A percentile compares a stretch with the other conserved stretches of the same genome.
These are phyloP conservation scores for Rhyzopertha dominica DNA, from an alignment of 1,140 invertebrate genomes.

Conservation along the genomic window DNA sequence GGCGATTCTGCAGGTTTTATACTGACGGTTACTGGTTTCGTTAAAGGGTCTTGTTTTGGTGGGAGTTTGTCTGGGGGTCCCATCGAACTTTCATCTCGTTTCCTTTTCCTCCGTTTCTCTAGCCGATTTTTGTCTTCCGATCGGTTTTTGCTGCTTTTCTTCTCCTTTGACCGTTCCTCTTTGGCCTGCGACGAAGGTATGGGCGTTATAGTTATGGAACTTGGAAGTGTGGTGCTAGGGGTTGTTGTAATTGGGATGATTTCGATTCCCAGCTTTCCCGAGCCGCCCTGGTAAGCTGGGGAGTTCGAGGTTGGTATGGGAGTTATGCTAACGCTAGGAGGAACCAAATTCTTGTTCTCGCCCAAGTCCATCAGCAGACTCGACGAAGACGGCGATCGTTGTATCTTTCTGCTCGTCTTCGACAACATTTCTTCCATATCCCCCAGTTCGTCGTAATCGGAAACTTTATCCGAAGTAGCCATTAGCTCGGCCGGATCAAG, in stretches of 20 bases:
- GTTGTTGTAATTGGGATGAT: slow-evolving; percentile 69
- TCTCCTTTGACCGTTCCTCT: slow-evolving; percentile 59
- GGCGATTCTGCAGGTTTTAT: slow-evolving; percentile 68
- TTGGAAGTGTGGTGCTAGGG: slow-evolving; percentile 59
- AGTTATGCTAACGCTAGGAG: slow-evolving; percentile 74
- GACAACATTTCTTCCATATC: slow-evolving; percentile 56
- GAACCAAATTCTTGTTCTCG: slow-evolving; percentile 58
- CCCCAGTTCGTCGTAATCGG: slow-evolving; percentile 50
- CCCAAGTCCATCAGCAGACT: slow-evolving; percentile 48
- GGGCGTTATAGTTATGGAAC: slow-evolving; percentile 80
- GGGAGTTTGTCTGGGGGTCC: slow-evolving; percentile 78
- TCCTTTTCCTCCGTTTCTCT: slow-evolving; percentile 73
- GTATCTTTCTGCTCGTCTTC: slow-evolving; percentile 37
- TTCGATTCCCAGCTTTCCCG: slow-evolving; percentile 63
- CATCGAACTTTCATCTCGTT: slow-evolving; percentile 72
- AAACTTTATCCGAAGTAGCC: slow-evolving; percentile 49
- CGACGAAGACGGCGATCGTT: slow-evolving; percentile 42
- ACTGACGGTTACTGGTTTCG: slow-evolving; percentile 67
- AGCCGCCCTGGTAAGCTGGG: not conserved
- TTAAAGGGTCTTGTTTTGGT: slow-evolving; percentile 63
- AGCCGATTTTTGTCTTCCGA: slow-evolving; percentile 57
- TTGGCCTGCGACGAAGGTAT: slow-evolving; percentile 55
- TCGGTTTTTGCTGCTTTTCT: slow-evolving; percentile 59
- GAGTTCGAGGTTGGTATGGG: slow-evolving; percentile 49
- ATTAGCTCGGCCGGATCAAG: slow-evolving; percentile 56